phyloP scores from a whole-genome alignment of 2,797 vertebrate genomes.

The Notamacropus eugenii region DNA sequence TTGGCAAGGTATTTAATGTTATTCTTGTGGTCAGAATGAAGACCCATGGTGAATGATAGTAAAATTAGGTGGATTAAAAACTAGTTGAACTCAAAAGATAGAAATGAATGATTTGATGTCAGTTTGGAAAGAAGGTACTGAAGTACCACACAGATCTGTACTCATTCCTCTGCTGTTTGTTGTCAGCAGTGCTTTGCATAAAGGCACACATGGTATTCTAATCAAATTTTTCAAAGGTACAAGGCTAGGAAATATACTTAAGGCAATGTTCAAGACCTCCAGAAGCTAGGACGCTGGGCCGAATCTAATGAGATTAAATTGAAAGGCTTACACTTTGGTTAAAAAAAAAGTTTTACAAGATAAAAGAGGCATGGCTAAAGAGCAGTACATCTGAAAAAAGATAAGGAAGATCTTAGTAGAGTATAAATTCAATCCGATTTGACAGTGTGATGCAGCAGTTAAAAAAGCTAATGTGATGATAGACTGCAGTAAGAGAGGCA shows the following conservation, averaged over 20 bases:
- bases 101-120: not conserved
- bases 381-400: not conserved
- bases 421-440: not conserved
- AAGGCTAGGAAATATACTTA: not conserved
- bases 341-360: not conserved
- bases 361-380: not conserved
- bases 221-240: not conserved
- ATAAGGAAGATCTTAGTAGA: not conserved
- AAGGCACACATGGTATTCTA: not conserved
- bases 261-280: not conserved
- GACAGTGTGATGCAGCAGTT: not conserved
- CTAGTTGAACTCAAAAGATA: not conserved
- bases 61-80: not conserved
- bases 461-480: not conserved
- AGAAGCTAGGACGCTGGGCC: not conserved
- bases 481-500: not conserved
- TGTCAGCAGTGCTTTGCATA: not conserved
- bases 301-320: not conserved
- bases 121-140: not conserved
- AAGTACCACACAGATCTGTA: not conserved
- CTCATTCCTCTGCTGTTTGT: not conserved
- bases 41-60: not conserved
- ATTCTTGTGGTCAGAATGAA: not conserved
- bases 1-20: not conserved
- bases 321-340: not conserved